Base-by-base conservation (phyloP, 2,113 vertebrate genomes). In the Xenopus laevis region DNA sequence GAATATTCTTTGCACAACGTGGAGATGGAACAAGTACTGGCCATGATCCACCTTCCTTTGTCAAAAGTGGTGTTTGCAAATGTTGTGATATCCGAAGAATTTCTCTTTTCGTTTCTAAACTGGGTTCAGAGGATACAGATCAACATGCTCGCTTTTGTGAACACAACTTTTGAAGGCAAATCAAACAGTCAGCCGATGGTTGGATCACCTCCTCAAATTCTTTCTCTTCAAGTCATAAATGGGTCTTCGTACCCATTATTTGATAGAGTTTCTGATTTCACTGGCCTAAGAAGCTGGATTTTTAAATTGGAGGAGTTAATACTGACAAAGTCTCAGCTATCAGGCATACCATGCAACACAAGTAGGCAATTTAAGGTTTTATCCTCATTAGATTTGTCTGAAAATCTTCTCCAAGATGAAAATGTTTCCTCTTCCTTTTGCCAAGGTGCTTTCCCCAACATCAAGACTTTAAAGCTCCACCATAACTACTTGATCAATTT, bases 331-430 rank as follows among this genome's bases (percentile, higher is more conserved):
- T 84, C 83, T 12, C 60, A 0, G 0, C 4, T 89, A 59, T 80
- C 70, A 4, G 71, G 30, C 71, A 64, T 90, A 68, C 72, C 87
- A 30, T 92, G 88, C 44, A 27, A 68, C 10, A 4, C 79, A 0
- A 77, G 89, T 16, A 73, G 0, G 46, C 0, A 40, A 18, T 85
- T 92, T 70, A 0, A 12, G 0, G 23, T 62, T 0, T 81, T 92
- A 68, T 78, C 0, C 16, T 81, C 74, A 20, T 79, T 92, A 44
- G 83, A 84, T 13, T 1, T 92, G 78, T 87, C 90, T 0, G 83
- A 83, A 10, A 92, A 90, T 72, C 78, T 68, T 59, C 74, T 88
- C 0, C 15, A 68, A 1, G 86, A 87, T 0, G 73, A 21, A 33
- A 70, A 79, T 4, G 64, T 85, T 61, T 30, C n/a, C 0, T 44